Evolutionary conservation across 1,140 invertebrate genomes (phyloP), one percentile per base, ranked within the genome.

Genomic region (Pararge aegeria): DNA sequence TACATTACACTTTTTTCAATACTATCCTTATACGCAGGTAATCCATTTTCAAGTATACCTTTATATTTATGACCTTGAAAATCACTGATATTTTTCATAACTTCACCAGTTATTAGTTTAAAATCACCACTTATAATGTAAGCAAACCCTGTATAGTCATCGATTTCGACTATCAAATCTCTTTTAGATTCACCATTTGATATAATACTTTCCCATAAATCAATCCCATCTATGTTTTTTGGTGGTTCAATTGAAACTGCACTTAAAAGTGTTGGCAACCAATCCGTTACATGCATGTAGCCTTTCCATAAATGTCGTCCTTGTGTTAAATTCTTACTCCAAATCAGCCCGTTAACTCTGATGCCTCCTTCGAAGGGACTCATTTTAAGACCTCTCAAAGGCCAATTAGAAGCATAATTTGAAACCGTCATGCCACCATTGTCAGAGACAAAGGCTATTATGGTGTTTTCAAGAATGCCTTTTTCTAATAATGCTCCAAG

Each of bases 301-400:
- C 96, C 92, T 61, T 94, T 92, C 34, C 93, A 94, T 0, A 96
- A 91, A 68, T 93, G 81, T 66, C 92, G 91, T 7, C 90, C 83
- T 37, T 93, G 85, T 40, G 91, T 89, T 24, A 93, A 80, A 70
- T 91, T 71, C 0, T 95, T 93, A 82, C 94, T 95, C 95, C 96
- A 97, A 59, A 98, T 87, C 12, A 96, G 93, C 0, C 95, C 95
- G 0, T 93, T 91, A 0, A 94, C 94, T 66, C 96, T 91, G 0
- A 95, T 92, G 1, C 94, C 97, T 12, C 97, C 97, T 89, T 98
- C 97, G 93, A 95, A 98, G 0, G 95, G 91, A n/a, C 94, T 94
- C 57, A 93, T 92, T 90, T 98, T 98, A 58, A 92, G 44, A 12
- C 96, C 96, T 87, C 95, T 92, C 0, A 98, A 87, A 34, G 97